These are phyloP conservation scores for Acrocephalus kingi DNA, from an alignment of 2,113 vertebrate genomes.

Conservation along the genomic window DNA sequence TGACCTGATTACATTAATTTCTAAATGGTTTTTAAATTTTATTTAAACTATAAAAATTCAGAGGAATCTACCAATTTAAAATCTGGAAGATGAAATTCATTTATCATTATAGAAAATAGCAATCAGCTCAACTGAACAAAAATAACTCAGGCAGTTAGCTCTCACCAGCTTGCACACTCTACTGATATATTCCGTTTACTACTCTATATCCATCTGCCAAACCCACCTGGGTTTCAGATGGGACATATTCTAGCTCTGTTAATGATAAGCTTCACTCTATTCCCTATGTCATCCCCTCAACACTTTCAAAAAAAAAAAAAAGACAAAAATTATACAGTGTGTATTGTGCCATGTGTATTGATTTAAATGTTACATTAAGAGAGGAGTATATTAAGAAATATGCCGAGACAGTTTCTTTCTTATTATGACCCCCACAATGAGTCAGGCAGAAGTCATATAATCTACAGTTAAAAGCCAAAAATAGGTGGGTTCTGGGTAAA, in stretches of 20 bases:
- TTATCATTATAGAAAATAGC: slow-evolving; percentile 75
- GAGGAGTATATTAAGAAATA: slow-evolving; percentile 5
- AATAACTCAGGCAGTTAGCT: slow-evolving; percentile 75
- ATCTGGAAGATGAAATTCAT: slow-evolving; percentile 74
- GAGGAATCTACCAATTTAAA: slow-evolving; percentile 62
- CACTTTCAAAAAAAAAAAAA: neutral
- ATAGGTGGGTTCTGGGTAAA: neutral
- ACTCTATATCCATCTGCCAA: slow-evolving; percentile 75
- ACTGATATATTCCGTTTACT: slow-evolving; percentile 65
- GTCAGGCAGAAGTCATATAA: neutral
- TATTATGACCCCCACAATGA: neutral
- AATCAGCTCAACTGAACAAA: slow-evolving; percentile 71
- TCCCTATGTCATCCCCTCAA: slow-evolving; percentile 1
- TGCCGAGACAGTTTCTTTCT: neutral
- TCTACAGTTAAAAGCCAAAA: neutral
- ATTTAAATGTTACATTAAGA: slow-evolving; percentile 3
- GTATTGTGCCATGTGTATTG: slow-evolving; percentile 11
- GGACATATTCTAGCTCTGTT: slow-evolving; percentile 70
- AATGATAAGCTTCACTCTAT: slow-evolving; percentile 62
- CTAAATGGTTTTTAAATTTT: neutral
- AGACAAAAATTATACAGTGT: neutral
- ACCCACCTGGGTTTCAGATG: slow-evolving; percentile 76
- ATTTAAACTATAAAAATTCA: slow-evolving; percentile 53
- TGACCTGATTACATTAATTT: slow-evolving; percentile 30
- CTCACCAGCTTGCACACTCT: slow-evolving; percentile 71